Conservation (phyloP, 2,113 vertebrate species). For the Tragelaphus buxtoni region DNA sequence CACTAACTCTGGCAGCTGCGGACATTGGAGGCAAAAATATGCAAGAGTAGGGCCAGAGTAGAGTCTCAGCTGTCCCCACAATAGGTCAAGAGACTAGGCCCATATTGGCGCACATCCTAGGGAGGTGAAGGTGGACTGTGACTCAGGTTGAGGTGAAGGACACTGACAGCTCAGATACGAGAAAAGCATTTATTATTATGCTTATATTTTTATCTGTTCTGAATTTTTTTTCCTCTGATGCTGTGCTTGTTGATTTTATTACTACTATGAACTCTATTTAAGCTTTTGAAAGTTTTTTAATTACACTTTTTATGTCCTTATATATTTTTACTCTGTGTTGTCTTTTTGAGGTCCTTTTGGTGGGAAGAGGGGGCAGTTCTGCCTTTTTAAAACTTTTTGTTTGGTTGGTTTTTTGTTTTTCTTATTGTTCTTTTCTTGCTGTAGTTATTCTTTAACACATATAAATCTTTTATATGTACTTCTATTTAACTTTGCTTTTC, state of each 20-base stretch:
- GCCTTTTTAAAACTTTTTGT: not conserved
- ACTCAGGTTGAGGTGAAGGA: not conserved
- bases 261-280: not conserved
- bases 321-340: not conserved
- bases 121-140: not conserved
- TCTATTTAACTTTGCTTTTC: not conserved
- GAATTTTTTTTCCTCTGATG: not conserved
- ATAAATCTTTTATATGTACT: not conserved
- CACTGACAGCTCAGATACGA: accelerated
- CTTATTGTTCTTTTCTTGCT: not conserved
- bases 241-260: not conserved
- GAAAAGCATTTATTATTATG: not conserved
- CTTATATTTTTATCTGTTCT: not conserved
- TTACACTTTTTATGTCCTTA: not conserved
- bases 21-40: not conserved
- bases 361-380: accelerated
- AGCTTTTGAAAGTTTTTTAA: not conserved
- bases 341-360: not conserved
- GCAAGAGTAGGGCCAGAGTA: not conserved
- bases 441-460: not conserved
- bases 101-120: not conserved
- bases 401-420: not conserved
- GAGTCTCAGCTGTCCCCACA: not conserved
- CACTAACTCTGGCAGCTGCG: not conserved
- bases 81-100: not conserved